Percentiles rank a stretch among this genome's conserved stretches.
These are phyloP conservation scores for Venustoraphidia nigricollis DNA, from an alignment of 2,888 invertebrate species.

Conservation along the genomic window DNA sequence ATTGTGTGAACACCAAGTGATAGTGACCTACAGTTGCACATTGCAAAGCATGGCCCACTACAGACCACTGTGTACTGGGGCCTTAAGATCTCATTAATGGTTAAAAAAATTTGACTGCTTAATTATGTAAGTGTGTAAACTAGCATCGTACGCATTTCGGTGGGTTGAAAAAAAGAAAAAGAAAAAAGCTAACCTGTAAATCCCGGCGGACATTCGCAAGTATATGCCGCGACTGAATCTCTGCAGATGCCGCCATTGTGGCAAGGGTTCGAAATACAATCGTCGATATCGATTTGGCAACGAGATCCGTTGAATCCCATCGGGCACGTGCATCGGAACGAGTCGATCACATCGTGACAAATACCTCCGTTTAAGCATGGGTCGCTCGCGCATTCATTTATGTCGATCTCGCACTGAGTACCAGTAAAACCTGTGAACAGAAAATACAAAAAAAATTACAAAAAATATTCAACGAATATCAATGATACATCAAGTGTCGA, in stretches of 20 bases:
- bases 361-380: constrained; percentile 78
- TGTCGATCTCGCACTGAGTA: constrained; percentile 79
- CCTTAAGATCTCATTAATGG: too few species aligned
- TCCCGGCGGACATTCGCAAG: constrained; percentile 80
- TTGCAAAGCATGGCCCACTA: too few species aligned
- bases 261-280: constrained; percentile 78
- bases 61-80: too few species aligned
- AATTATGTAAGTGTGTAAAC: too few species aligned
- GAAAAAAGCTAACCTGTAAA: constrained; percentile 46
- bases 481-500: too few species aligned
- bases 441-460: too few species aligned
- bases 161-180: not conserved
- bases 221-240: constrained; percentile 79
- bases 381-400: constrained; percentile 75
- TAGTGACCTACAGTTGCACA: too few species aligned
- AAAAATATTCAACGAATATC: too few species aligned
- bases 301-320: constrained; percentile 74
- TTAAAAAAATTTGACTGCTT: too few species aligned
- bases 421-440: constrained; percentile 60
- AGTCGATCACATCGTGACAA: constrained; percentile 77
- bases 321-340: constrained; percentile 76
- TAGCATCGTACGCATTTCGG: too few species aligned
- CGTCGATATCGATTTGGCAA: constrained; percentile 82
- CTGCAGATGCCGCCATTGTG: constrained; percentile 79
- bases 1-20: too few species aligned